Conservation (phyloP, 2,888 invertebrate genomes). For the Megalurothrips usitatus region DNA sequence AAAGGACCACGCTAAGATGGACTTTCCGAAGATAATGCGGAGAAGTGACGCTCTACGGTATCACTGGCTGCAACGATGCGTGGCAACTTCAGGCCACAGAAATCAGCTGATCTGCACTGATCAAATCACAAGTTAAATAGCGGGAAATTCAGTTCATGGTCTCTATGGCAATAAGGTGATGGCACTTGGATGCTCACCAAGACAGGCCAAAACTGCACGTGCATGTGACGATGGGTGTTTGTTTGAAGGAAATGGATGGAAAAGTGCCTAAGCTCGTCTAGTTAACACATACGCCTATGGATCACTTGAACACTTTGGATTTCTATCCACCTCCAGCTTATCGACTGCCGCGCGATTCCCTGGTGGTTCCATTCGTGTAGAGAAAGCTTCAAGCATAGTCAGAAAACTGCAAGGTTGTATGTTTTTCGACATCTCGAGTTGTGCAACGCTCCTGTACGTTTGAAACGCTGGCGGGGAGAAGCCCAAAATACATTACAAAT, state of each 20-base stretch:
- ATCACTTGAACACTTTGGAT: too few relatives aligned
- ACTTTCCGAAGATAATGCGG: neutral
- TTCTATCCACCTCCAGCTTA: too few relatives aligned
- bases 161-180: too few relatives aligned
- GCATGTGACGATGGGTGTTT: too few relatives aligned
- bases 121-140: neutral
- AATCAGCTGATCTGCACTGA: conserved; percentile 10
- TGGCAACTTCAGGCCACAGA: neutral
- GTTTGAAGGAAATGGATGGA: too few relatives aligned
- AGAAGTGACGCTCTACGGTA: neutral
- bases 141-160: neutral
- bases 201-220: too few relatives aligned
- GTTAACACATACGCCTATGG: too few relatives aligned
- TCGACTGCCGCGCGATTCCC: too few relatives aligned
- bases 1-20: neutral
- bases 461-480: neutral
- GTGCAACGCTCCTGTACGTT: neutral
- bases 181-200: too few relatives aligned
- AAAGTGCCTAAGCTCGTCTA: too few relatives aligned
- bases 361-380: neutral
- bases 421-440: too few relatives aligned
- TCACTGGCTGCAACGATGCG: neutral
- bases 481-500: neutral
- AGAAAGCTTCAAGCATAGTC: neutral
- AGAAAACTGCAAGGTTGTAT: neutral